phyloP scores from a whole-genome alignment of 2,797 vertebrate genomes.

The Epinephelus awoara region DNA sequence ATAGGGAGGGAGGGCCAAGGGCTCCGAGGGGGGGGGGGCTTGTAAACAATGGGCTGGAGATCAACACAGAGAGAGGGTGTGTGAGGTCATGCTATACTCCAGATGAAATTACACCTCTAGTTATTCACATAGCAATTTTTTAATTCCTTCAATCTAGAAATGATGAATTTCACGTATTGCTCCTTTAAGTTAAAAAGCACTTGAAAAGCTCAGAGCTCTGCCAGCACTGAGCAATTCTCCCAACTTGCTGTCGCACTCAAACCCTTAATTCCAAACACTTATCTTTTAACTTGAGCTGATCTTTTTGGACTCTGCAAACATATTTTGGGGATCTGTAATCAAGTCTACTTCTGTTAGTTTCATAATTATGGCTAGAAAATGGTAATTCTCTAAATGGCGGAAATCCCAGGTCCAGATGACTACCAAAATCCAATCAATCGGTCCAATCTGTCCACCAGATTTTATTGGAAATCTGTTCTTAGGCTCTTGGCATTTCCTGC shows the following conservation, averaged over 20 bases:
- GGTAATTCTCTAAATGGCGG: background rate
- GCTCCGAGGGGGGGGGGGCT: no score
- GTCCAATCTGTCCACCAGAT: conserved; percentile 42
- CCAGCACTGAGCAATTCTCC: background rate
- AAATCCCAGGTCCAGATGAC: conserved; percentile 26
- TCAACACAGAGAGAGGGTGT: no score
- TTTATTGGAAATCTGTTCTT: conserved; percentile 33
- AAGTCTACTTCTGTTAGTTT: conserved; percentile 7
- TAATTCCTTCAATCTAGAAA: no score
- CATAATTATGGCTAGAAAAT: conserved; percentile 8
- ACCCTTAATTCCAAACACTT: background rate
- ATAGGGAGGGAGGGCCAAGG: no score
- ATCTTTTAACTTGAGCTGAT: conserved; percentile 14
- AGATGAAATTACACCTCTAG: no score
- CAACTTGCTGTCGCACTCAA: background rate
- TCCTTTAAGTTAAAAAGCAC: no score
- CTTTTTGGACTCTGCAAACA: conserved; percentile 18
- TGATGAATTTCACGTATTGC: no score
- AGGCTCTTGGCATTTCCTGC: conserved; percentile 2
- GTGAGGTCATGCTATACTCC: no score
- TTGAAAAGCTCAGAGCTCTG: background rate
- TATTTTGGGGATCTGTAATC: conserved; percentile 2
- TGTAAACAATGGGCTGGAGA: no score
- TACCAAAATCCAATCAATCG: conserved; percentile 25
- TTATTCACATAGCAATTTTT: no score